Conservation (phyloP, 2,113 vertebrate species). For the Nansenia antarctica region DNA sequence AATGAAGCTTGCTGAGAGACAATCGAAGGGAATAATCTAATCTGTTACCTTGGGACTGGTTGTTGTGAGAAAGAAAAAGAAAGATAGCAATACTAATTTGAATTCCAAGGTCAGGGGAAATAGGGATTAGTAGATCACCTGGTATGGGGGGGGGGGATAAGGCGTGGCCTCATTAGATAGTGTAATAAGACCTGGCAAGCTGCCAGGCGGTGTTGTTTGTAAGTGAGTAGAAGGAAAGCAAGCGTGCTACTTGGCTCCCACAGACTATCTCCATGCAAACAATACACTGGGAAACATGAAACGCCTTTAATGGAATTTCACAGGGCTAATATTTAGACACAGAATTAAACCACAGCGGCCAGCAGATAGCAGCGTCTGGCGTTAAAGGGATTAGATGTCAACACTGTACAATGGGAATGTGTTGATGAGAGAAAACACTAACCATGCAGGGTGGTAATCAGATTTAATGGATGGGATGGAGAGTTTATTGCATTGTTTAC, state of each 20-base stretch:
- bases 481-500: constrained; percentile 17
- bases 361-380: not conserved
- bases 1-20: constrained; percentile 38
- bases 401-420: not conserved
- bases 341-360: not conserved
- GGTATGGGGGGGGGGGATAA: constrained; percentile 16
- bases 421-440: not conserved
- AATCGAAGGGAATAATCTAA: constrained; percentile 62
- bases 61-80: constrained; percentile 47
- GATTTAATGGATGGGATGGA: constrained; percentile 6
- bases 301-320: constrained; percentile 12
- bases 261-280: not conserved
- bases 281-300: constrained; percentile 14
- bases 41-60: constrained; percentile 47
- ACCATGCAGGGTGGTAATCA: not conserved
- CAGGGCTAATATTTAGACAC: constrained; percentile 12
- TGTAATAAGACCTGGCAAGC: constrained; percentile 17
- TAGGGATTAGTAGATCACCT: constrained; percentile 35
- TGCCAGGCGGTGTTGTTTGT: not conserved
- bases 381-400: not conserved
- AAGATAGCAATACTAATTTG: constrained; percentile 36
- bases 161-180: constrained; percentile 32
- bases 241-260: not conserved
- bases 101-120: constrained; percentile 55
- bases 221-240: not conserved